phyloP scores from a whole-genome alignment of 2,888 invertebrate genomes.

The Stegophylla sp. region DNA sequence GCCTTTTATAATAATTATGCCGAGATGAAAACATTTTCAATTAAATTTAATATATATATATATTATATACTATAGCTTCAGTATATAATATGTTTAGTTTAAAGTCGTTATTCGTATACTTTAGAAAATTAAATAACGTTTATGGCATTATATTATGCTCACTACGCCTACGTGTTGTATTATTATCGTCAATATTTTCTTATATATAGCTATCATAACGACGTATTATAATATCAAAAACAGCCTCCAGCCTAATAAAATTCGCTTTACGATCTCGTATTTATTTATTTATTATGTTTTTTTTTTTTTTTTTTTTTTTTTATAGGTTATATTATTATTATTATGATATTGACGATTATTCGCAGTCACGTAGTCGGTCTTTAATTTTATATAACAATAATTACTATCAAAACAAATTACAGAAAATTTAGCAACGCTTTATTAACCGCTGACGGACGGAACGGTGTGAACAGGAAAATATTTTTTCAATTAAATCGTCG shows the following conservation, averaged over 20 bases:
- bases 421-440: no score
- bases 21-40: constrained; percentile 19
- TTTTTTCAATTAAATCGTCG: constrained; percentile 39
- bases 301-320: no score
- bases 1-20: background rate
- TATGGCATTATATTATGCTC: background rate
- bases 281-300: no score
- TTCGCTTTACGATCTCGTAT: no score
- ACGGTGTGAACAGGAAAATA: constrained; percentile 32
- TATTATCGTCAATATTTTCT: background rate
- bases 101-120: background rate
- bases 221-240: no score
- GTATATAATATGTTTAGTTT: background rate
- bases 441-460: no score
- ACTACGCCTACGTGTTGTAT: constrained; percentile 18
- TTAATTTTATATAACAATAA: constrained; percentile 43
- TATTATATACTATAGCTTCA: no score
- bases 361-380: no score
- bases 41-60: constrained; percentile 16
- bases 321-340: background rate
- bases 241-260: no score
- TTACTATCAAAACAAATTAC: constrained; percentile 24
- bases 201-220: no score
- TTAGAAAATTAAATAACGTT: constrained; percentile 4
- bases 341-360: background rate